Conservation (phyloP, 2,113 vertebrate genomes). For the Nyctereutes procyonoides region DNA sequence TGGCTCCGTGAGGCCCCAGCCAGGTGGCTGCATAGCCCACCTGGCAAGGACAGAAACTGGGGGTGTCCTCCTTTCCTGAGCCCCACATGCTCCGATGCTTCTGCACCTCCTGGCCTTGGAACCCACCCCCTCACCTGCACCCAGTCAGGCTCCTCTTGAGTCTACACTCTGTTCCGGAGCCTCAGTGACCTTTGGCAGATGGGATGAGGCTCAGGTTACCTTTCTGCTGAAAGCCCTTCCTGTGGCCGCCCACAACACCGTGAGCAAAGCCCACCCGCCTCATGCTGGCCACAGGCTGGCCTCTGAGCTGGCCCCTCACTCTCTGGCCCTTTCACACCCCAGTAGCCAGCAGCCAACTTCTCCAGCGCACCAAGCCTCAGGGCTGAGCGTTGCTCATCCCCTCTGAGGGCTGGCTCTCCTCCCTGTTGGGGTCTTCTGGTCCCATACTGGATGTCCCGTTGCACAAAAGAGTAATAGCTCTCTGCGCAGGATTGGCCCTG, state of each 20-base stretch:
- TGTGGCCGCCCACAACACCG: neutral
- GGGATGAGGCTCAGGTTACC: neutral
- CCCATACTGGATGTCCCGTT: neutral
- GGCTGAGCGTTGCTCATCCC: neutral
- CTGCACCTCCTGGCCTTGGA: rapidly evolving
- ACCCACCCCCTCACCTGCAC: neutral
- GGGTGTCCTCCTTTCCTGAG: neutral
- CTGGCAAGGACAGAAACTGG: neutral
- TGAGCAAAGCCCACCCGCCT: neutral
- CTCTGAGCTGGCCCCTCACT: rapidly evolving
- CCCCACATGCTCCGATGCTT: too few relatives aligned
- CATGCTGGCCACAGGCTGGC: rapidly evolving
- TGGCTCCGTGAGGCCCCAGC: too few relatives aligned
- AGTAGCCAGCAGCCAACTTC: neutral
- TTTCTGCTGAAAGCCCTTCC: rapidly evolving
- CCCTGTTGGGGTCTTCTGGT: neutral
- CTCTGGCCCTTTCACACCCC: neutral
- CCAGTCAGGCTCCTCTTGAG: neutral
- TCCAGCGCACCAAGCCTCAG: neutral
- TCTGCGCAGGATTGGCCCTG: neutral
- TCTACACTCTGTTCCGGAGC: neutral
- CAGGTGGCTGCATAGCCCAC: neutral
- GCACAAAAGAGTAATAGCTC: neutral
- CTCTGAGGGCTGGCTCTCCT: neutral
- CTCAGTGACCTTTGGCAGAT: rapidly evolving